A percentile compares a stretch with the other conserved stretches of the same genome.
These are phyloP conservation scores for Unio pictorum DNA, from an alignment of 2,888 invertebrate species.

Conservation along the genomic window DNA sequence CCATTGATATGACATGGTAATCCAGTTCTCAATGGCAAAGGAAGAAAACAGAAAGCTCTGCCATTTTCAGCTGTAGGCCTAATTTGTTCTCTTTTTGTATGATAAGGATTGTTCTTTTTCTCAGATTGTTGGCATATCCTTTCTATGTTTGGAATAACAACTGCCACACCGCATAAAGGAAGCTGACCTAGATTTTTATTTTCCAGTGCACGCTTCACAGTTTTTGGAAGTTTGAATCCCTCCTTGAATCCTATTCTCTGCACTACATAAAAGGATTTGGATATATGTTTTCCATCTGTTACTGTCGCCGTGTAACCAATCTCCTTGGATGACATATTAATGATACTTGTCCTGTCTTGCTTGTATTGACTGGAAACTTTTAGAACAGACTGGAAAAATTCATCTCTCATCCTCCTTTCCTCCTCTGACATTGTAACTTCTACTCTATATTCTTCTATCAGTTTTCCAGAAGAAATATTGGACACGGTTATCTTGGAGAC, in stretches of 20 bases:
- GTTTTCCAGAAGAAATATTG: constrained; percentile 4
- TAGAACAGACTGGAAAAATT: constrained; percentile 2
- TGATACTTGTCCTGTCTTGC: background rate
- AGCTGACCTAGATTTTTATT: constrained; percentile 40
- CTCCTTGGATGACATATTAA: background rate
- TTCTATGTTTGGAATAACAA: constrained; percentile 5
- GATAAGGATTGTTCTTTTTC: background rate
- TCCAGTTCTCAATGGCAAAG: constrained; percentile 49
- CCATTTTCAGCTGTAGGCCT: background rate
- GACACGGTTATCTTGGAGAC: constrained; percentile 11
- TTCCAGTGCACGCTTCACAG: constrained; percentile 36
- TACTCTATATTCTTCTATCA: constrained; percentile 3
- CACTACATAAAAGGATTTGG: constrained; percentile 7
- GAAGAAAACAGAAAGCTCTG: constrained; percentile 55
- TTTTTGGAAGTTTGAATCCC: constrained; percentile 16
- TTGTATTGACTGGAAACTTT: background rate
- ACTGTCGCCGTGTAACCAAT: constrained; percentile 2
- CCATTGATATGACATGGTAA: constrained; percentile 59
- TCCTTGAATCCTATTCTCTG: constrained; percentile 10
- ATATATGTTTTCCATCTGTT: constrained; percentile 1
- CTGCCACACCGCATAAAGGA: constrained; percentile 43
- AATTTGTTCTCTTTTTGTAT: background rate
- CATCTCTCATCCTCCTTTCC: background rate
- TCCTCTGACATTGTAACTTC: background rate
- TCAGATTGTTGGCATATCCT: background rate